Conservation (phyloP, 1,140 invertebrate species). For the Acyrthosiphon pisum region DNA sequence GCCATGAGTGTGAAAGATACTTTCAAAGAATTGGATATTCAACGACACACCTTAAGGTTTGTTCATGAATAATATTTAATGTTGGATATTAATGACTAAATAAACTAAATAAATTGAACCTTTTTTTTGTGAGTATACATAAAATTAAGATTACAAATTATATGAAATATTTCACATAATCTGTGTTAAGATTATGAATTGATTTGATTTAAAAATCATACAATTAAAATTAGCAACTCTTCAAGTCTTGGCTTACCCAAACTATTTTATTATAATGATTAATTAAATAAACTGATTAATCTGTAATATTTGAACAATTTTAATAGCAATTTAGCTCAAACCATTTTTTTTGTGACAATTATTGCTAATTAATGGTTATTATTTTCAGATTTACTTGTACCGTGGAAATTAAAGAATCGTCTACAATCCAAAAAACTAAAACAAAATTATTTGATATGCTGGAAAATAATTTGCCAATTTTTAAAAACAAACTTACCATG, state of each 20-base stretch:
- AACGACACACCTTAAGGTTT: conserved; percentile 73
- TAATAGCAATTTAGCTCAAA: background rate
- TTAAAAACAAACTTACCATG: conserved; percentile 74
- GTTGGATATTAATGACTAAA: background rate
- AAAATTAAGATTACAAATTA: no score
- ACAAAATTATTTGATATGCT: conserved; percentile 78
- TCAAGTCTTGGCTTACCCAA: background rate
- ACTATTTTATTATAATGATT: background rate
- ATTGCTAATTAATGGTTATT: conserved; percentile 34
- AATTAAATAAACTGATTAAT: background rate
- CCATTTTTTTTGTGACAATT: conserved; percentile 1
- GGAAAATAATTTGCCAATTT: conserved; percentile 77
- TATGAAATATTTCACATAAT: no score
- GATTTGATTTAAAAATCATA: no score
- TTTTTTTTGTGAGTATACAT: no score
- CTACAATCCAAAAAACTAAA: conserved; percentile 76
- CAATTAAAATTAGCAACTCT: background rate
- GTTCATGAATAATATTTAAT: conserved; percentile 4
- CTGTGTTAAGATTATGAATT: no score
- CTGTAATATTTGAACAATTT: background rate
- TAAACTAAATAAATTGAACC: background rate
- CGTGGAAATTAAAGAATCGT: conserved; percentile 81
- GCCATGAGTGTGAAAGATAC: conserved; percentile 86
- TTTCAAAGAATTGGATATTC: conserved; percentile 86
- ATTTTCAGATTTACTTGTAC: conserved; percentile 86